phyloP scores from a whole-genome alignment of 2,113 vertebrate genomes.

The Neolamprologus variostigma region DNA sequence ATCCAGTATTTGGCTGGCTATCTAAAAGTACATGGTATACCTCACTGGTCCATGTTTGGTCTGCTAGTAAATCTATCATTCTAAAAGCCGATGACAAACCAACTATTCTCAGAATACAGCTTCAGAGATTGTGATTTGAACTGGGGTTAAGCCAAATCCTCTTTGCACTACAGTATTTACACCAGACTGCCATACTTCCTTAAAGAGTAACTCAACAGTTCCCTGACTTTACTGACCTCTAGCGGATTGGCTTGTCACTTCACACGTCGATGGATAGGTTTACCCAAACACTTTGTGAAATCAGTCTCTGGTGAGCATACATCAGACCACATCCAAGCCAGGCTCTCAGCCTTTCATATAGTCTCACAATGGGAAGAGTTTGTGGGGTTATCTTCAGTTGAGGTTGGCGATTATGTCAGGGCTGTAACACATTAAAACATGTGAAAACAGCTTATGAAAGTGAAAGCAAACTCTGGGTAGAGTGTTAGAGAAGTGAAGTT shows the following conservation, averaged over 20 bases:
- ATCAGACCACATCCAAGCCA: background rate
- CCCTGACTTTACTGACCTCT: background rate
- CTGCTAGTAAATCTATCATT: background rate
- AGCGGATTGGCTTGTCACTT: background rate
- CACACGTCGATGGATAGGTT: background rate
- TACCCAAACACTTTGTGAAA: background rate
- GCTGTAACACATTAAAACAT: background rate
- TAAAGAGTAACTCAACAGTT: background rate
- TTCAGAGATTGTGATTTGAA: conserved; percentile 15
- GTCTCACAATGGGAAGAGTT: background rate
- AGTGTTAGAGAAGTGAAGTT: background rate
- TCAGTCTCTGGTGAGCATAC: background rate
- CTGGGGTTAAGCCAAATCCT: conserved; percentile 37
- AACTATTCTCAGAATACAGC: conserved; percentile 13
- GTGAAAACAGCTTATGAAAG: background rate
- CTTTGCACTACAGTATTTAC: conserved; percentile 44
- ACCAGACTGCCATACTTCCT: background rate
- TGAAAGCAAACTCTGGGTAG: background rate
- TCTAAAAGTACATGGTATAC: conserved; percentile 27
- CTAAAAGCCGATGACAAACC: background rate
- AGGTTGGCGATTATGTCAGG: background rate
- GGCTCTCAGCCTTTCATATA: background rate
- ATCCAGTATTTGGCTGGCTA: conserved; percentile 17
- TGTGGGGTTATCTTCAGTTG: background rate
- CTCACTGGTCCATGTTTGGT: conserved; percentile 38